Evolutionary conservation across 2,888 invertebrate genomes (phyloP), one percentile per base, ranked within the genome.

Genomic region (Pelosia muscerda): DNA sequence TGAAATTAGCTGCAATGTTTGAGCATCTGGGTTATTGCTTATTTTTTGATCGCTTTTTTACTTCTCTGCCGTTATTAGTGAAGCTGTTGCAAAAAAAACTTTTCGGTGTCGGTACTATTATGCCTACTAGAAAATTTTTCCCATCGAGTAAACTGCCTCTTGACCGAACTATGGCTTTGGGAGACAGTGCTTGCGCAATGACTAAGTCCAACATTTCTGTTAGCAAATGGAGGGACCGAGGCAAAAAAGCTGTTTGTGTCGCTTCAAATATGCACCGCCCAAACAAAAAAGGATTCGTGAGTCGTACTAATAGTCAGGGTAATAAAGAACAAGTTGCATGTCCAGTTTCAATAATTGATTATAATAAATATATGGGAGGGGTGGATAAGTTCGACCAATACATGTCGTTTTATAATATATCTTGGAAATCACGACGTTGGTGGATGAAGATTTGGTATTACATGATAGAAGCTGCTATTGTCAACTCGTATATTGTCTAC

Each of bases 401-500:
- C 23, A 61, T 65, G 60, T 34, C 68, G 54, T 68, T 64, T 19
- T 58, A 58, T 58, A 58, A 58, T 31, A 58, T 58, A n/a, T 58
- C 58, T 15, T 65, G 65, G 57, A 69, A 65, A 57, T 60, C 62
- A 65, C 69, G 69, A 19, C 65, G 69, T 57, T 69, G 62, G 69
- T 61, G 58, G 57, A 65, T 42, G 60, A 66, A 58, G 26, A 58
- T 70, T 56, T 70, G 62, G 66, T 66, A 63, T 38, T 70, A 66
- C 63, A 55, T 70, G 31, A 66, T 66, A 58, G 70, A 70, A 66
- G 66, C 66, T 62, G 69, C 69, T n/a, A 65, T 69, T 56, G 65
- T 69, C 56, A 69, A 65, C 65, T 65, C 62, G 28, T 65, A 62
- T 56, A 65, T 69, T 26, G 56, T 65, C 65, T 65, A 61, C 56